Evolutionary conservation across 2,797 vertebrate species (phyloP).

Genomic region (Gila robusta): DNA sequence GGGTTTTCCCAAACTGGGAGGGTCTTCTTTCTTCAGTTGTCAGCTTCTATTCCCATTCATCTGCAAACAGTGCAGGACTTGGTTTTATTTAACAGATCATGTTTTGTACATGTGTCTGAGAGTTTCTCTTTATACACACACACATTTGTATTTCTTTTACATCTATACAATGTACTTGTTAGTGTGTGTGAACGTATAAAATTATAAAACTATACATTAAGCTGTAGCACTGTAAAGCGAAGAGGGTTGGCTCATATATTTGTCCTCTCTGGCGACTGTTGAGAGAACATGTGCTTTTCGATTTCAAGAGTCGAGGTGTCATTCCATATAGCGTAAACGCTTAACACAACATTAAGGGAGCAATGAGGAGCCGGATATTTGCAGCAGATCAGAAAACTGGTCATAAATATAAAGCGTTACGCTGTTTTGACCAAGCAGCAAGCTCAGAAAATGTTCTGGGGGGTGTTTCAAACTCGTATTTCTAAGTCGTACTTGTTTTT

Average conservation of each 20-base stretch:
- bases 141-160: conserved; percentile 46
- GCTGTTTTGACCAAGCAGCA: not conserved
- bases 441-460: not conserved
- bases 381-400: not conserved
- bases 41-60: conserved; percentile 37
- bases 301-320: not conserved
- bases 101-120: conserved; percentile 55
- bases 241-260: conserved; percentile 57
- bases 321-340: not conserved
- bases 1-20: conserved; percentile 63
- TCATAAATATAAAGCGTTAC: not conserved
- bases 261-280: conserved; percentile 57
- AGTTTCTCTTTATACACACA: conserved; percentile 50
- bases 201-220: conserved; percentile 45
- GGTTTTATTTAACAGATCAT: conserved; percentile 50
- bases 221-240: conserved; percentile 55
- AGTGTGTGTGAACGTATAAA: not conserved
- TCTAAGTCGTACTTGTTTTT: not conserved
- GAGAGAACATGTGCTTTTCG: not conserved
- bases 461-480: not conserved
- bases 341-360: not conserved
- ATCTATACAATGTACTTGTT: conserved; percentile 48
- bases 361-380: not conserved
- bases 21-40: conserved; percentile 69
- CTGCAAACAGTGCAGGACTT: conserved; percentile 70